Conservation (phyloP, 2,797 vertebrate genomes). For the Helarctos malayanus region DNA sequence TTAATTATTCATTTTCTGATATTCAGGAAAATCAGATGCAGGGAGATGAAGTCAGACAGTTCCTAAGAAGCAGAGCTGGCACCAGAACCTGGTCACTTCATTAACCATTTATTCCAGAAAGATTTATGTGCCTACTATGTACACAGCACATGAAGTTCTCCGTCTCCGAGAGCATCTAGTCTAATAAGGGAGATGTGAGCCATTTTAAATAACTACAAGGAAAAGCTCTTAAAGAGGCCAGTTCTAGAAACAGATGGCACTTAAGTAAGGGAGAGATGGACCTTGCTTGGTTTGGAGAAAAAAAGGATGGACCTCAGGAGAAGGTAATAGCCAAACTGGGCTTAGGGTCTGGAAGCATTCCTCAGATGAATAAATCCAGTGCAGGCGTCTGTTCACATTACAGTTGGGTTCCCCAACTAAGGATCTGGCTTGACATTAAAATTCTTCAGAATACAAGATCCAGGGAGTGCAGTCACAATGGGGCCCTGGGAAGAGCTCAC, state of each 20-base stretch:
- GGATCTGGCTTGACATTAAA: neutral
- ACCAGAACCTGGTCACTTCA: neutral
- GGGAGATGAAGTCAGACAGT: neutral
- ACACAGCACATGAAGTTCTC: neutral
- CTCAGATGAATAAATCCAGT: neutral
- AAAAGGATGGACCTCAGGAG: neutral
- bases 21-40: neutral
- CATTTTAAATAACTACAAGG: neutral
- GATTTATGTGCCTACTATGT: neutral
- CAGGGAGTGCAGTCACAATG: accelerated
- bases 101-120: neutral
- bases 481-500: neutral
- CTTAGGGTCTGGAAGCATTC: neutral
- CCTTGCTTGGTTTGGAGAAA: neutral
- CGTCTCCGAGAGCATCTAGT: neutral
- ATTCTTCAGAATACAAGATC: too few species aligned
- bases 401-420: accelerated
- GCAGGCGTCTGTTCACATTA: neutral
- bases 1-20: neutral
- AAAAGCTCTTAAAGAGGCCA: neutral
- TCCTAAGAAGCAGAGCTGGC: neutral
- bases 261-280: neutral
- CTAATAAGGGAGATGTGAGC: neutral
- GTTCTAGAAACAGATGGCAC: neutral
- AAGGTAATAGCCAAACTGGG: accelerated